Evolutionary conservation across 2,888 invertebrate species (phyloP), one percentile per base, ranked within the genome.

Genomic region (Cephus rjabovi): DNA sequence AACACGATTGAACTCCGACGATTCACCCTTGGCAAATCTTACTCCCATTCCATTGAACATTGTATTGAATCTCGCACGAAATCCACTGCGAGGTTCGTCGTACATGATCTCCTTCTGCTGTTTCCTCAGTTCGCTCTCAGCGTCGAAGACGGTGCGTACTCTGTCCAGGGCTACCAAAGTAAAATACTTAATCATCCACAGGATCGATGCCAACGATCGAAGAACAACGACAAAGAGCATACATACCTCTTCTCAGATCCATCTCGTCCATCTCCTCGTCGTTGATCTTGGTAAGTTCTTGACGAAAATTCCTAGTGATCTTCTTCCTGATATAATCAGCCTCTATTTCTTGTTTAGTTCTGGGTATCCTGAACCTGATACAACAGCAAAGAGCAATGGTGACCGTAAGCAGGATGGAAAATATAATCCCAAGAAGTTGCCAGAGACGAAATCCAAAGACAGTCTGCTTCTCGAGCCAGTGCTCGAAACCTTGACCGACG

Each of bases 331-430:
- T 95, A 91, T 96, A 97, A 92, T 98, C 97, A 0, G 97, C 98
- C 90, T 98, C 98, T 82, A 98, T 98, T 92, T 98, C 98, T 91
- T 98, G 98, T 90, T 98, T 98, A 0, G 98, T 98, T 77, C 98
- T 94, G 1, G 98, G 98, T 84, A 98, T 96, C 69, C 98, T 95
- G 91, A 98, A 97, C 83, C 96, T 96, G 87, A 97, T 94, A 89
- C 98, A 97, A 90, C 98, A 98, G 90, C 98, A 98, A 77, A 98
- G 92, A 88, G 97, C 94, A 82, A 98, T 95, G 11, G 84, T 84
- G 35, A 91, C 84, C 4, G 87, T 86, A 68, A 91, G 83, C 56
- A 91, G 73, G 73, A 90, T 77, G 1, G 88, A 90, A 9, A 91
- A 81, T 73, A 91, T 81, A 15, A 91, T 89, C 31, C 89, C 91